These are phyloP conservation scores for Proteles cristata DNA, from an alignment of 2,113 vertebrate species.

Conservation along the genomic window DNA sequence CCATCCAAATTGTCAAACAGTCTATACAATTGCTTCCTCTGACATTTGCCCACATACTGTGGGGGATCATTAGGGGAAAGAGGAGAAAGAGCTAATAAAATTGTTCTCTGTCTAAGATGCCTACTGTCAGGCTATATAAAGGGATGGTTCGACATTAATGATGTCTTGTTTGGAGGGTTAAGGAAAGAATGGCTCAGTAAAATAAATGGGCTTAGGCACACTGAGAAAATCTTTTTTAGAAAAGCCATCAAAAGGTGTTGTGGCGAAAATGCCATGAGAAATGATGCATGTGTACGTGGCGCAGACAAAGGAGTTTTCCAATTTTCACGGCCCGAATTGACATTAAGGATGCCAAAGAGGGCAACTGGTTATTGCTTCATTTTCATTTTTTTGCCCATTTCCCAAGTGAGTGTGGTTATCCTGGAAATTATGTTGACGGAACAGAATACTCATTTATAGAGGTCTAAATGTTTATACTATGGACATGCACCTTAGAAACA, in stretches of 20 bases:
- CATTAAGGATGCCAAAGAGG: neutral
- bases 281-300: neutral
- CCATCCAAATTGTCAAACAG: neutral
- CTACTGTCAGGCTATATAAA: conserved; percentile 12
- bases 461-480: neutral
- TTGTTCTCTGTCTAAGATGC: neutral
- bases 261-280: neutral
- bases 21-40: conserved; percentile 35
- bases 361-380: neutral
- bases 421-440: neutral
- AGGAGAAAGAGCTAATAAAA: conserved; percentile 23
- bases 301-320: neutral
- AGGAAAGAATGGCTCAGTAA: neutral
- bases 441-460: neutral
- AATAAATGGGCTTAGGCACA: neutral
- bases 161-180: conserved; percentile 32
- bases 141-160: neutral
- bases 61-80: conserved; percentile 22
- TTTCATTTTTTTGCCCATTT: neutral
- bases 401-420: neutral
- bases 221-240: neutral
- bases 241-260: neutral
- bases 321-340: neutral
- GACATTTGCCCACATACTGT: conserved; percentile 24
- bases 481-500: conserved; percentile 29